These are phyloP conservation scores for Drosophila pseudoananassae DNA, from an alignment of 1,140 invertebrate species.

Conservation along the genomic window DNA sequence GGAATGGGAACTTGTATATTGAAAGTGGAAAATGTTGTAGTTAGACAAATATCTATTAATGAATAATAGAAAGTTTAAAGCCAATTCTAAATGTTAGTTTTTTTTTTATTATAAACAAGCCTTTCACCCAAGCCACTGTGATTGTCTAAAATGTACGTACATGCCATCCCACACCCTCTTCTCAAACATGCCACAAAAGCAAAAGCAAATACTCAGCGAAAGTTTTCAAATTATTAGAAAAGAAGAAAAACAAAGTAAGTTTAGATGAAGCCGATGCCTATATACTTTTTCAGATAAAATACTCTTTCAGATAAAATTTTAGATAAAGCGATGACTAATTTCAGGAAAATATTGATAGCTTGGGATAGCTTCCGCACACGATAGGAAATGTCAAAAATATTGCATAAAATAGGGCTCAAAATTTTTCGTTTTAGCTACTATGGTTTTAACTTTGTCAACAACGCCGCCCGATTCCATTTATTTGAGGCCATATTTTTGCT, in stretches of 20 bases:
- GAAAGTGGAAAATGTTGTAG: neutral
- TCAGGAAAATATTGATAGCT: too few species aligned
- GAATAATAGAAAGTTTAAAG: neutral
- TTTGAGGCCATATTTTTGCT: too few species aligned
- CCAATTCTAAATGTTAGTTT: neutral
- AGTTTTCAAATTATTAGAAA: slow-evolving; percentile 80
- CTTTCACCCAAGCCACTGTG: neutral
- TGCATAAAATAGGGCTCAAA: too few species aligned
- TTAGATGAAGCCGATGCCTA: neutral
- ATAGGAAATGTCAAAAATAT: too few species aligned
- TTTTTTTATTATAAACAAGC: neutral
- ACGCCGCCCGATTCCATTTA: too few species aligned
- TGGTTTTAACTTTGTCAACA: too few species aligned
- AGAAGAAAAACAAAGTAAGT: neutral
- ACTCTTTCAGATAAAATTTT: too few species aligned
- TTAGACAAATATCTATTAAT: neutral
- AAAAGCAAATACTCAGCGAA: slow-evolving; percentile 77
- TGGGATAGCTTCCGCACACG: too few species aligned
- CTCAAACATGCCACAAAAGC: slow-evolving; percentile 58
- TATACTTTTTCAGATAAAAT: neutral
- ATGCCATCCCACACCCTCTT: slow-evolving; percentile 34
- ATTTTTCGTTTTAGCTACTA: too few species aligned
- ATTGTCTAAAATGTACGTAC: slow-evolving; percentile 9
- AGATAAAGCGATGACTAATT: too few species aligned
- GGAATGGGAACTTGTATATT: neutral